Evolutionary conservation across 2,113 vertebrate genomes (phyloP).

Genomic region (Callocephalon fimbriatum): DNA sequence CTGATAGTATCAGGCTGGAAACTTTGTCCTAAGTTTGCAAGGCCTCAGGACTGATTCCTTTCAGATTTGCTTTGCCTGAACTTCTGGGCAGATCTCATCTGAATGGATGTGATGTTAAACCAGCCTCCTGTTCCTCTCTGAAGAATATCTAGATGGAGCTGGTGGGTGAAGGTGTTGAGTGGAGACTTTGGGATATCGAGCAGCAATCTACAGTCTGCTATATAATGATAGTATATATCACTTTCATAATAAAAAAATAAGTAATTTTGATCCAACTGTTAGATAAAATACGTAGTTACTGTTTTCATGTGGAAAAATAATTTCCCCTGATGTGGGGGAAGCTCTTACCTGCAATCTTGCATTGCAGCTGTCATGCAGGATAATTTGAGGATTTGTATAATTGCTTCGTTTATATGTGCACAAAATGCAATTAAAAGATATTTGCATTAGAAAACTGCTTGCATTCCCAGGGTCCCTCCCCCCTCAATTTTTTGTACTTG

Average conservation of each 20-base stretch:
- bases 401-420: neutral
- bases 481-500: neutral
- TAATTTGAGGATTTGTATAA: neutral
- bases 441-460: neutral
- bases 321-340: rapidly evolving
- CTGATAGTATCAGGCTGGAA: neutral
- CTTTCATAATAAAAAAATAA: neutral
- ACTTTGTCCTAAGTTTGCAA: neutral
- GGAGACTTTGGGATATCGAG: neutral
- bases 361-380: neutral
- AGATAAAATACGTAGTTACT: neutral
- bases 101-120: neutral
- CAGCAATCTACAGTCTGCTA: neutral
- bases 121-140: neutral
- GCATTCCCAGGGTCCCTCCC: neutral
- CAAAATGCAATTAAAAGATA: neutral
- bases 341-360: neutral
- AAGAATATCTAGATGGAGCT: neutral
- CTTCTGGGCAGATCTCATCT: neutral
- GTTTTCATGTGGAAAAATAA: neutral
- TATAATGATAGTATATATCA: neutral
- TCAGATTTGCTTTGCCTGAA: neutral
- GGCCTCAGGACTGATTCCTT: neutral
- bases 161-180: neutral
- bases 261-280: neutral